phyloP scores from a whole-genome alignment of 1,140 invertebrate species.

The Anastatus disparis region DNA sequence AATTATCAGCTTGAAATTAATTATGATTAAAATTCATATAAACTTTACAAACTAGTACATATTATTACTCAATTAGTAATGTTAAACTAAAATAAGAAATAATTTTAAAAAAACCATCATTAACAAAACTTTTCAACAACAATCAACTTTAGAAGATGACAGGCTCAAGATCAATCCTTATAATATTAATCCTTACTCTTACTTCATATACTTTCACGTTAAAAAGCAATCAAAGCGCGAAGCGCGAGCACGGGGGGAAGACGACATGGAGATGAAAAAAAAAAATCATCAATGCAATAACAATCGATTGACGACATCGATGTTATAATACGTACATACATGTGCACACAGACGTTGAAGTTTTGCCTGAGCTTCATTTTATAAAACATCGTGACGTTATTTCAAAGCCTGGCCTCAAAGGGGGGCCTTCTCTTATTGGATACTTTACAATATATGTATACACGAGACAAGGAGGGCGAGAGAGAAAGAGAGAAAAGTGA shows the following conservation, averaged over 20 bases:
- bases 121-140: no score
- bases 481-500: not conserved
- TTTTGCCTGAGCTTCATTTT: no score
- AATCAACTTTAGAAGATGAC: not conserved
- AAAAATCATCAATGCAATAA: conserved; percentile 1
- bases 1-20: no score
- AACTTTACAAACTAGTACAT: no score
- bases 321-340: not conserved
- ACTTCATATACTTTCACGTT: not conserved
- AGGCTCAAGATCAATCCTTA: not conserved
- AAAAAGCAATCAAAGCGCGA: not conserved
- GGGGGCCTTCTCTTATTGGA: no score
- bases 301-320: conserved; percentile 22
- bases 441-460: not conserved
- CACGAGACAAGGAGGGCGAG: not conserved
- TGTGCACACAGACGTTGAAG: not conserved
- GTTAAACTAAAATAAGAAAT: no score
- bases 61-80: no score
- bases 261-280: not conserved
- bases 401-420: no score
- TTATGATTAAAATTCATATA: no score
- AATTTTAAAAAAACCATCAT: no score
- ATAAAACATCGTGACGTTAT: no score
- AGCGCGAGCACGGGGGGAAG: not conserved
- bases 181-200: no score